A percentile compares a stretch with the other conserved stretches of the same genome.
Conservation (phyloP, 1,140 invertebrate genomes). For the Listronotus bonariensis region DNA sequence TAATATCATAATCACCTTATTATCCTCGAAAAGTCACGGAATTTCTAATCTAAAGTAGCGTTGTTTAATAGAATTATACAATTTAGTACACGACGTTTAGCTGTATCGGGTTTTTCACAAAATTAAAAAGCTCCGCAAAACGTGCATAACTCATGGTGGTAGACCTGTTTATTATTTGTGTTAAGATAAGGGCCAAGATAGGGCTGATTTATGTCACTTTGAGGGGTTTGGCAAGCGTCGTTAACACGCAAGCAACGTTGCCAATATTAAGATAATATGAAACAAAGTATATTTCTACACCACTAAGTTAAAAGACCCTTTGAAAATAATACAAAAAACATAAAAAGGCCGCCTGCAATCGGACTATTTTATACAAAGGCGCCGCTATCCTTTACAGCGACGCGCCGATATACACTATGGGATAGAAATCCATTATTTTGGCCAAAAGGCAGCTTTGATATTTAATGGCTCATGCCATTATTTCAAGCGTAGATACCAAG, state of each 20-base stretch:
- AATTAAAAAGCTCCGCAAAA: slow-evolving; percentile 39
- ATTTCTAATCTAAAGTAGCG: slow-evolving; percentile 48
- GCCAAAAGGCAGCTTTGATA: no score
- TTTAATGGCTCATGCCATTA: no score
- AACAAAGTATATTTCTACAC: no score
- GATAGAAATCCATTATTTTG: no score
- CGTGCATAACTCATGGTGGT: slow-evolving; percentile 44
- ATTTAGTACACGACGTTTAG: slow-evolving; percentile 48
- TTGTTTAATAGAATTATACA: slow-evolving; percentile 51
- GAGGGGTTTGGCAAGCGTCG: slow-evolving; percentile 27
- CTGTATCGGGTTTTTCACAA: slow-evolving; percentile 42
- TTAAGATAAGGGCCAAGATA: slow-evolving; percentile 44
- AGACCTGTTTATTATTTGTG: slow-evolving; percentile 52
- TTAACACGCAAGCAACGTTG: slow-evolving; percentile 34
- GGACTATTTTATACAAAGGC: no score
- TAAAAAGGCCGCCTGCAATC: no score
- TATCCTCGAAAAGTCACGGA: slow-evolving; percentile 43
- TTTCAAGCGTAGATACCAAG: no score
- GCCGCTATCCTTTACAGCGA: no score
- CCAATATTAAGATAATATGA: slow-evolving; percentile 11
- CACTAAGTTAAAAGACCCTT: no score
- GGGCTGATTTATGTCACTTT: slow-evolving; percentile 45
- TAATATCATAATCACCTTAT: slow-evolving; percentile 38
- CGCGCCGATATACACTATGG: no score
- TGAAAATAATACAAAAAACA: no score